Evolutionary conservation across 1,140 invertebrate genomes (phyloP).

Genomic region (Drosophila bifasciata): DNA sequence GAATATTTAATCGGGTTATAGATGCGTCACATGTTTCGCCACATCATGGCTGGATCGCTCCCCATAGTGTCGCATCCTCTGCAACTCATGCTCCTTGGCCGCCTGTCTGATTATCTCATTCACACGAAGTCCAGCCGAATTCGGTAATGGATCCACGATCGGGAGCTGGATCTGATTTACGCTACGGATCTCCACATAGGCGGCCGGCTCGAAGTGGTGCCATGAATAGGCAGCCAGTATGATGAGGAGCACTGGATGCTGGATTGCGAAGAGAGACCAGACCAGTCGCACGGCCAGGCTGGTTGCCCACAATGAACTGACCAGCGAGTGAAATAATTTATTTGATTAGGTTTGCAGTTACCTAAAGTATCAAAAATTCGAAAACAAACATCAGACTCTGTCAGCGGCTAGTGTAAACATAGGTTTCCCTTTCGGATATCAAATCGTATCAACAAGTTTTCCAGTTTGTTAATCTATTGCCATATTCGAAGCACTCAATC

Average conservation of each 20-base stretch:
- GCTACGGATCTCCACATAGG: slow-evolving; percentile 47
- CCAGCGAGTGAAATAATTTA: background rate
- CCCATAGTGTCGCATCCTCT: slow-evolving; percentile 24
- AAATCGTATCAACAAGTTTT: slow-evolving; percentile 59
- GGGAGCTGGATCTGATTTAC: background rate
- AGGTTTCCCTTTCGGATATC: slow-evolving; percentile 9
- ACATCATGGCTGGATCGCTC: background rate
- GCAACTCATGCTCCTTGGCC: slow-evolving; percentile 44
- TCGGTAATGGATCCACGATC: slow-evolving; percentile 7
- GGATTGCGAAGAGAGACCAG: background rate
- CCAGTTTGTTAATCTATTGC: background rate
- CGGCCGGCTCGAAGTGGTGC: slow-evolving; percentile 42
- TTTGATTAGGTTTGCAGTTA: background rate
- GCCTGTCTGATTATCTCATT: slow-evolving; percentile 49
- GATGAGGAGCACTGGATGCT: background rate
- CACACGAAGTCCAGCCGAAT: slow-evolving; percentile 13
- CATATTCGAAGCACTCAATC: slow-evolving; percentile 24
- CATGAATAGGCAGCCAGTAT: slow-evolving; percentile 33
- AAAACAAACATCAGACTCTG: slow-evolving; percentile 17
- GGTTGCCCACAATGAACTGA: slow-evolving; percentile 34
- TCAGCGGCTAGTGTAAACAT: slow-evolving; percentile 39
- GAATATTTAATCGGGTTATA: background rate
- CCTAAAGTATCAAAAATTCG: slow-evolving; percentile 5
- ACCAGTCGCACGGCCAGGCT: background rate
- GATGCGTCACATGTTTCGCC: background rate